Evolutionary conservation across 2,797 vertebrate species (phyloP).

Genomic region (Dendrocincla tyrannina): DNA sequence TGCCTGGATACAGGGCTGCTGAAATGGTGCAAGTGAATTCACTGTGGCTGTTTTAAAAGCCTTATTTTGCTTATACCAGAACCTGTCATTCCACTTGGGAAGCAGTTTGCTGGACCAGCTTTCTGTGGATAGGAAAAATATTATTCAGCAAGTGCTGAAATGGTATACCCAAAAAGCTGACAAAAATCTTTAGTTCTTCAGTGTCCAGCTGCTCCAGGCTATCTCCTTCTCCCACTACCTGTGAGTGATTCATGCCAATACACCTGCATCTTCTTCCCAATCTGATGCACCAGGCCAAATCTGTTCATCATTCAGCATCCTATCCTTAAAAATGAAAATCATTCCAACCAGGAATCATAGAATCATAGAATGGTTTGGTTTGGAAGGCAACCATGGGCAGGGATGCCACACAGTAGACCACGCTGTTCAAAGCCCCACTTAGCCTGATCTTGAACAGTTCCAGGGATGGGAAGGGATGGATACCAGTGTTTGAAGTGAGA

Average conservation of each 20-base stretch:
- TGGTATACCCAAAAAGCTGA: background rate
- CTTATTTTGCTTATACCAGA: background rate
- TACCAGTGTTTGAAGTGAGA: background rate
- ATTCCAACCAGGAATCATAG: background rate
- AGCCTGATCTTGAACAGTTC: background rate
- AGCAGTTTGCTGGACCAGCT: background rate
- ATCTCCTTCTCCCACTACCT: background rate
- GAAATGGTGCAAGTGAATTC: background rate
- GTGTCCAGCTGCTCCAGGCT: background rate
- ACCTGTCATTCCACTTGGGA: background rate
- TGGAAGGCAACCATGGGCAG: background rate
- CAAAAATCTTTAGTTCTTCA: background rate
- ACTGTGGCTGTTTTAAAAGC: background rate
- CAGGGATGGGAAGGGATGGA: background rate
- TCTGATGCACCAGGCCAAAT: background rate
- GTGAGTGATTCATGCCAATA: background rate
- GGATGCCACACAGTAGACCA: background rate
- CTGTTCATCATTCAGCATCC: background rate
- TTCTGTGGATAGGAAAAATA: background rate
- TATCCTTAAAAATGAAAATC: background rate
- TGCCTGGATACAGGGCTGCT: background rate
- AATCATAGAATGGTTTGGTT: background rate
- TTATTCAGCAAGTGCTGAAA: background rate
- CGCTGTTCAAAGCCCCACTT: background rate
- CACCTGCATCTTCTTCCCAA: background rate